Percentiles rank a stretch among this genome's conserved stretches.
These are phyloP conservation scores for Stomatorhinus ivindoensis DNA, from an alignment of 2,113 vertebrate genomes.

Conservation along the genomic window DNA sequence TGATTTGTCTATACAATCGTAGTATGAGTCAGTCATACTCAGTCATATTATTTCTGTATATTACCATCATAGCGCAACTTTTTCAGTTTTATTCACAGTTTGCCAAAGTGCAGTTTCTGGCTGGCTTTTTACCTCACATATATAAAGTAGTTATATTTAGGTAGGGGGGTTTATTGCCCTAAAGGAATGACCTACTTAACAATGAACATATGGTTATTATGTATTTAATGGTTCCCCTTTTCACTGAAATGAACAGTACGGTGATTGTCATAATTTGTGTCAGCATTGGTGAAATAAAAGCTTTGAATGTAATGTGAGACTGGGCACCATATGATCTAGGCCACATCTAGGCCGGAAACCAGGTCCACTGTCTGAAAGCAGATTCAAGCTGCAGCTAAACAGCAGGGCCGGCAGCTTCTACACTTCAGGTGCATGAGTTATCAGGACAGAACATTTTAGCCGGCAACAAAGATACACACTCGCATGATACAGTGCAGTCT, in stretches of 20 bases:
- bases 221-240: not conserved
- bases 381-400: not conserved
- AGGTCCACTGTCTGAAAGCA: not conserved
- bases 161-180: not conserved
- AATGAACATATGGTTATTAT: slow-evolving; percentile 5
- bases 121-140: not conserved
- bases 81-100: not conserved
- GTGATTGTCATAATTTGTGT: slow-evolving; percentile 3
- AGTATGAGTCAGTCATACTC: not conserved
- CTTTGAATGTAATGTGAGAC: not conserved
- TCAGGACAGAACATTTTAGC: not conserved
- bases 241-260: not conserved
- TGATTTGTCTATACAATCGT: not conserved
- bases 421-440: not conserved
- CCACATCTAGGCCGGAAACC: not conserved
- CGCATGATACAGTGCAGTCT: not conserved
- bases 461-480: not conserved
- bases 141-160: not conserved
- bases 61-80: not conserved
- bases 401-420: not conserved
- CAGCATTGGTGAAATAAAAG: not conserved
- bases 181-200: not conserved
- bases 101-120: not conserved
- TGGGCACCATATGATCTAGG: not conserved
- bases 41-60: not conserved